Evolutionary conservation across 2,797 vertebrate genomes (phyloP).

Genomic region (Triplophysa yarkandensis): DNA sequence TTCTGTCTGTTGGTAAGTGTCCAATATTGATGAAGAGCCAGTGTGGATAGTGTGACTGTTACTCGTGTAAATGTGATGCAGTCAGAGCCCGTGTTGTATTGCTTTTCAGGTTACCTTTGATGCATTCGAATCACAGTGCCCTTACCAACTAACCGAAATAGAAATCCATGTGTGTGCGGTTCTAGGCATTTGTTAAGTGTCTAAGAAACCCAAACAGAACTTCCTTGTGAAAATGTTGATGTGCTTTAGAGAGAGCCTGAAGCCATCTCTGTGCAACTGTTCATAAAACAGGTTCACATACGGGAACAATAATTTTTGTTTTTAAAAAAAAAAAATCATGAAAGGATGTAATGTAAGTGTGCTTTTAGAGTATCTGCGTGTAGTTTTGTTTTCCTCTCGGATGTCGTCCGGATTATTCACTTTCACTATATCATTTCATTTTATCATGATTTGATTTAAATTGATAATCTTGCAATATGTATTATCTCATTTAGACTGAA

Average conservation of each 20-base stretch:
- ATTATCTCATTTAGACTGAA: slow-evolving; percentile 33
- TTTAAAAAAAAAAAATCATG: slow-evolving; percentile 34
- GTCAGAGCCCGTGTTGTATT: slow-evolving; percentile 28
- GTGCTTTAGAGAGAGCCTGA: slow-evolving; percentile 44
- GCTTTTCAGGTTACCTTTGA: slow-evolving; percentile 44
- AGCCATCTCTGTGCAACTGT: slow-evolving; percentile 44
- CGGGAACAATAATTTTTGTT: slow-evolving; percentile 48
- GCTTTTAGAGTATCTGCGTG: slow-evolving; percentile 11
- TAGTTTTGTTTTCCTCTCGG: not conserved
- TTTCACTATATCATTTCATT: slow-evolving; percentile 12
- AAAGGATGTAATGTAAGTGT: slow-evolving; percentile 32
- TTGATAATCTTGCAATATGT: slow-evolving; percentile 32
- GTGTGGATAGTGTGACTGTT: slow-evolving; percentile 19
- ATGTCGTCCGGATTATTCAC: not conserved
- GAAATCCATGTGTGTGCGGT: not conserved
- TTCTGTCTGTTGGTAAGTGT: slow-evolving; percentile 43
- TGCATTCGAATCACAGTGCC: slow-evolving; percentile 46
- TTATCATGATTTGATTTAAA: slow-evolving; percentile 18
- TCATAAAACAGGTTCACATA: slow-evolving; percentile 42
- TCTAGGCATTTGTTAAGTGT: slow-evolving; percentile 2
- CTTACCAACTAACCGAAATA: slow-evolving; percentile 38
- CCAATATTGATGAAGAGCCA: slow-evolving; percentile 34
- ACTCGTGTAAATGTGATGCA: slow-evolving; percentile 38
- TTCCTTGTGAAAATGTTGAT: slow-evolving; percentile 33
- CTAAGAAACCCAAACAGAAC: slow-evolving; percentile 18